Conservation (phyloP, 2,113 vertebrate species). For the Amphiprion ocellaris region DNA sequence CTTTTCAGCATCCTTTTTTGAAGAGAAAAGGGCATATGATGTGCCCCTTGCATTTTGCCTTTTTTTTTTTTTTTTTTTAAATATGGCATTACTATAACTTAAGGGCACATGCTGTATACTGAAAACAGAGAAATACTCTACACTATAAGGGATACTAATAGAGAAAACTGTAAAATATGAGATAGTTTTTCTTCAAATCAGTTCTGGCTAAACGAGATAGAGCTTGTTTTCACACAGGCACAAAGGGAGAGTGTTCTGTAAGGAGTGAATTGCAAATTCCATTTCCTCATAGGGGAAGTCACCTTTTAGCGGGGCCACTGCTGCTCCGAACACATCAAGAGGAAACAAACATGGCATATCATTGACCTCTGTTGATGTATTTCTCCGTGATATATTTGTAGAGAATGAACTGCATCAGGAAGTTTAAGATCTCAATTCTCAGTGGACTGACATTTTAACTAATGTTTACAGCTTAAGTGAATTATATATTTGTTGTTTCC, state of each 20-base stretch:
- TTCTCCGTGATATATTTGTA: slow-evolving; percentile 57
- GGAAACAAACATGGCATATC: slow-evolving; percentile 77
- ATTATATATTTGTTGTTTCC: slow-evolving; percentile 38
- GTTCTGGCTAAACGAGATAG: slow-evolving; percentile 44
- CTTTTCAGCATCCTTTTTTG: neutral
- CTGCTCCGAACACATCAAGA: slow-evolving; percentile 73
- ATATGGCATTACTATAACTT: neutral
- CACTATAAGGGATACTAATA: neutral
- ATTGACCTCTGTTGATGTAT: slow-evolving; percentile 52
- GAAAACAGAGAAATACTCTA: slow-evolving; percentile 19
- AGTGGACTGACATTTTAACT: neutral
- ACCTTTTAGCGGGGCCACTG: slow-evolving; percentile 74
- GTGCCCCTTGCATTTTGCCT: neutral
- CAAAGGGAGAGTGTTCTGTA: slow-evolving; percentile 69
- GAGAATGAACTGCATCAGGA: slow-evolving; percentile 45
- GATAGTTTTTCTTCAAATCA: slow-evolving; percentile 41
- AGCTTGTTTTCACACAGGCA: slow-evolving; percentile 67
- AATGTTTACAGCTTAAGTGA: slow-evolving; percentile 19
- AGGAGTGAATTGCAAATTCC: slow-evolving; percentile 74
- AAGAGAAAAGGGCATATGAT: neutral
- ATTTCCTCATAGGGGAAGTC: slow-evolving; percentile 81
- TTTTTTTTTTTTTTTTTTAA: neutral
- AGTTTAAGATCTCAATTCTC: slow-evolving; percentile 26
- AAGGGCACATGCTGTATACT: neutral
- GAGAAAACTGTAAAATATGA: slow-evolving; percentile 13